These are phyloP conservation scores for Achroia grisella DNA, from an alignment of 1,140 invertebrate genomes.

Conservation along the genomic window DNA sequence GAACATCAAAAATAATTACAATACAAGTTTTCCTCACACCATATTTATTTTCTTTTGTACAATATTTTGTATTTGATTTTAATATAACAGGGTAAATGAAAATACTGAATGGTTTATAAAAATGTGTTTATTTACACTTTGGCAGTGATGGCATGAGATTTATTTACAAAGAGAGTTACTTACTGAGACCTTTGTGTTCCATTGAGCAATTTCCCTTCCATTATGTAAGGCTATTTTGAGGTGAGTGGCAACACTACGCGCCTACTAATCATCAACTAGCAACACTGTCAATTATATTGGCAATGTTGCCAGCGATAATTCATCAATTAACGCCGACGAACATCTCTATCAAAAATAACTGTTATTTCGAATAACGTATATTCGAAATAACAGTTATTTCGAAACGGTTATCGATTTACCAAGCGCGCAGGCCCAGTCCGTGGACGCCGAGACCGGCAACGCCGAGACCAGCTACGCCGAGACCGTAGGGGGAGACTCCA, in stretches of 20 bases:
- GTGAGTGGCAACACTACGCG: conserved; percentile 12
- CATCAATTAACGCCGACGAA: background rate
- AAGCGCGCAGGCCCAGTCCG: conserved; percentile 40
- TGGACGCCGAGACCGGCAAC: conserved; percentile 32
- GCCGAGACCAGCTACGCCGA: conserved; percentile 19
- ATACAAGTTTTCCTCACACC: too few species aligned
- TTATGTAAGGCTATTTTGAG: conserved; percentile 18
- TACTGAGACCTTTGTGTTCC: conserved; percentile 46
- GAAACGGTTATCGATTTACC: conserved; percentile 56
- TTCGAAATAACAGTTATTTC: conserved; percentile 15
- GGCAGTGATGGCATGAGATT: conserved; percentile 65
- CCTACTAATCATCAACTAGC: conserved; percentile 6
- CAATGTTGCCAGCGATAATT: background rate
- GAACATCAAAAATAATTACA: too few species aligned
- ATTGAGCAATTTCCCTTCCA: conserved; percentile 47
- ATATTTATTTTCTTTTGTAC: too few species aligned
- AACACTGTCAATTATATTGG: conserved; percentile 3
- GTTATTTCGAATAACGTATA: background rate
- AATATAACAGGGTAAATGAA: background rate
- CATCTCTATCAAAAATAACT: conserved; percentile 1
- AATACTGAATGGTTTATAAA: conserved; percentile 23
- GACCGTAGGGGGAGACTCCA: conserved; percentile 14
- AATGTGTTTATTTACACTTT: conserved; percentile 70
- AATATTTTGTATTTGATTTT: background rate
- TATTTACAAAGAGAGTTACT: conserved; percentile 70